These are phyloP conservation scores for Gambusia yucatana DNA, from an alignment of 2,797 vertebrate genomes.

Conservation along the genomic window DNA sequence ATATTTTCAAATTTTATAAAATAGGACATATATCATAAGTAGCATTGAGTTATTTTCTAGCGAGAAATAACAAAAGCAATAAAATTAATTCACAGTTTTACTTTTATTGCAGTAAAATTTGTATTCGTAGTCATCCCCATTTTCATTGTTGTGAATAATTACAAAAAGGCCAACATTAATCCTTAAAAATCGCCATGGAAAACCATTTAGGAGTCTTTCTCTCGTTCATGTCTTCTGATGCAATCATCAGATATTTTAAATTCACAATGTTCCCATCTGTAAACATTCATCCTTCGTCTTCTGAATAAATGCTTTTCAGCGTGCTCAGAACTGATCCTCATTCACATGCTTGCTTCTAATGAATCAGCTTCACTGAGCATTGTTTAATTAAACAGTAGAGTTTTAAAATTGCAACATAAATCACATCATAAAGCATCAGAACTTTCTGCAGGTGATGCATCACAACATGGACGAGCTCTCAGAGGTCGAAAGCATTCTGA, in stretches of 20 bases:
- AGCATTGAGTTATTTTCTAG: background rate
- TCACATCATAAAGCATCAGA: background rate
- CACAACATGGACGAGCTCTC: background rate
- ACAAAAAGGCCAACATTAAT: background rate
- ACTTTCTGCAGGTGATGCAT: background rate
- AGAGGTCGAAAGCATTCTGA: background rate
- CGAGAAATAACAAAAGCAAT: background rate
- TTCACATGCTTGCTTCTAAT: background rate
- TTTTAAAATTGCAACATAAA: background rate
- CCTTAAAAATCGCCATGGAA: background rate
- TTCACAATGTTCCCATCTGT: constrained; percentile 7
- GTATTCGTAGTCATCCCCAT: background rate
- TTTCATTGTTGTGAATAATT: background rate
- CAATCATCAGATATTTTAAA: background rate
- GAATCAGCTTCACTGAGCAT: background rate
- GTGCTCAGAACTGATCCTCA: background rate
- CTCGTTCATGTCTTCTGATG: background rate
- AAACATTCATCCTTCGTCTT: background rate
- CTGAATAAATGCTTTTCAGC: background rate
- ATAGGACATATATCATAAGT: background rate
- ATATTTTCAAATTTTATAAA: background rate
- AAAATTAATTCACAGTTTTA: background rate
- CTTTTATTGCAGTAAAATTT: background rate
- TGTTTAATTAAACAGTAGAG: background rate
- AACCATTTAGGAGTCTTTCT: background rate